Evolutionary conservation across 1,140 invertebrate genomes (phyloP).

Genomic region (Brachionus rubens): DNA sequence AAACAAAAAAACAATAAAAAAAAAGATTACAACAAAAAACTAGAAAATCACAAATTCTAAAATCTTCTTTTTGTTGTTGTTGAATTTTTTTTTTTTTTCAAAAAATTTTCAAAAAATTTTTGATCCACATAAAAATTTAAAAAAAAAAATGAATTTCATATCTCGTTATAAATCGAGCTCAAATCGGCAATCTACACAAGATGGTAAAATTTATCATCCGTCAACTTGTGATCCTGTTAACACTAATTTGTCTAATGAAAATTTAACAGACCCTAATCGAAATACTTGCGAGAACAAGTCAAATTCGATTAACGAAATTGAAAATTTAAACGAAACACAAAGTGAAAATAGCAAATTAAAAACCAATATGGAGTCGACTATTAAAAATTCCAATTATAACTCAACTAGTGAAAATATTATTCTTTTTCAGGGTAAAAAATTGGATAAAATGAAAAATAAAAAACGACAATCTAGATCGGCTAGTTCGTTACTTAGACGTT

Average conservation of each 20-base stretch:
- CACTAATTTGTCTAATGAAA: constrained; percentile 20
- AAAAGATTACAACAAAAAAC: no score
- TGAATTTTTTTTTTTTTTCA: no score
- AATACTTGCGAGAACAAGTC: background rate
- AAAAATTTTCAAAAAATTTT: background rate
- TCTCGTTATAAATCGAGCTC: constrained; percentile 16
- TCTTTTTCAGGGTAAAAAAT: background rate
- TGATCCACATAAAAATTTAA: background rate
- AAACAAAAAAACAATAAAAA: background rate
- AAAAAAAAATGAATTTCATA: constrained; percentile 22
- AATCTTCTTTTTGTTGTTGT: no score
- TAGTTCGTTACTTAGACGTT: background rate
- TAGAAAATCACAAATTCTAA: no score
- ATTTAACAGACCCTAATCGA: background rate
- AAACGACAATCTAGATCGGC: constrained; percentile 34
- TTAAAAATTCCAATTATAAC: no score
- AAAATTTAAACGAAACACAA: background rate
- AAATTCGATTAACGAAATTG: background rate
- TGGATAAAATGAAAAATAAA: background rate
- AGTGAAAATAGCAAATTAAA: no score
- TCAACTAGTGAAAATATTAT: background rate
- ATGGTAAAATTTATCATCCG: background rate
- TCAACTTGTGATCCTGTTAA: background rate
- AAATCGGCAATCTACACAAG: background rate
- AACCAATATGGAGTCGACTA: no score